Evolutionary conservation across 2,113 vertebrate genomes (phyloP), one percentile per base, ranked within the genome.

Genomic region (Anarrhichthys ocellatus): DNA sequence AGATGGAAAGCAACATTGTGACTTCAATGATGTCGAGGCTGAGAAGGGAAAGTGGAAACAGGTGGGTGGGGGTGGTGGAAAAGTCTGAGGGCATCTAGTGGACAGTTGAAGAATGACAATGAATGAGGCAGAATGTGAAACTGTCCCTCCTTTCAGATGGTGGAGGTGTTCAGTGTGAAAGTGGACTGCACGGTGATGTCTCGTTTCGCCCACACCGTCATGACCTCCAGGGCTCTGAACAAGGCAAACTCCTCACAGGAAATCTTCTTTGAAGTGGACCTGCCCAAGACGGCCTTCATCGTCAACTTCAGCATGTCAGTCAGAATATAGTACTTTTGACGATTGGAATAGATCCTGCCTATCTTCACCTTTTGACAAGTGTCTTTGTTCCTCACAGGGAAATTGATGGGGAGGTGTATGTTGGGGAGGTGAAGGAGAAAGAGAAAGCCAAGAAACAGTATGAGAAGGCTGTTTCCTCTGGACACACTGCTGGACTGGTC

Each of bases 211-310:
- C 97, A 94, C 91, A 98, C 96, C 0, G 93, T 98, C 90, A 96
- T 99, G 91, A 98, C 96, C 87, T 98, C 97, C 36, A 94, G 76
- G 84, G 96, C 96, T 66, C 87, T 96, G 68, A 99, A 99, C 93
- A 96, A 89, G 65, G 97, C 94, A 62, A 93, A 94, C 0, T 6
- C 79, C 17, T 94, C 97, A 29, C 95, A 95, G 90, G 97, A 99
- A 94, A 95, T 97, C 44, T 82, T 94, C 78, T 99, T 98, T 14
- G 96, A 98, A 46, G 93, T 99, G 91, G 97, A 99, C 0, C 94
- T 99, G 32, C 98, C 98, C 34, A 99, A 97, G 80, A 97, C 96
- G 0, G 97, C 97, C 75, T 99, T 99, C 92, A 99, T 99, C 92
- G 96, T 96, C 76, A 97, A 97, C 94, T 99, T 99, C 88, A 97